phyloP scores from a whole-genome alignment of 2,113 vertebrate genomes.

The Theristicus caerulescens region DNA sequence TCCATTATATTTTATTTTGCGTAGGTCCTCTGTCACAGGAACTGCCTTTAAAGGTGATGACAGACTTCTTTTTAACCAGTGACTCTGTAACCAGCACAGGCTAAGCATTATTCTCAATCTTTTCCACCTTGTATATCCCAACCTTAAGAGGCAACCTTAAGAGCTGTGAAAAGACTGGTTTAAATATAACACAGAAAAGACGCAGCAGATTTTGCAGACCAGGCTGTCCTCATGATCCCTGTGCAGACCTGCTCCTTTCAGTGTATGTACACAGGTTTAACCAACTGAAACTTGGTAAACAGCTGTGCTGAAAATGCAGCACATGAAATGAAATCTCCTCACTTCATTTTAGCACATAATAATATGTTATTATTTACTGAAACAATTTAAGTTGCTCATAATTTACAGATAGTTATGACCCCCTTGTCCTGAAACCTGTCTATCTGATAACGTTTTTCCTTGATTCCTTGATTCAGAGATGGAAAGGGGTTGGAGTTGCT shows the following conservation, averaged over 20 bases:
- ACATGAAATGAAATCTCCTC: not conserved
- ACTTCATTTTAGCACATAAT: not conserved
- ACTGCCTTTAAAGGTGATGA: not conserved
- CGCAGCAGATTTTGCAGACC: not conserved
- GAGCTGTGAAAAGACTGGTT: too few relatives aligned
- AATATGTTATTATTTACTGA: not conserved
- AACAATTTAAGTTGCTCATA: not conserved
- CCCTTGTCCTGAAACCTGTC: not conserved
- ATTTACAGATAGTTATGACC: not conserved
- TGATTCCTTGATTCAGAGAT: not conserved
- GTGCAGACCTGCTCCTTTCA: not conserved
- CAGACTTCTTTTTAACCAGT: not conserved
- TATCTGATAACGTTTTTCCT: not conserved
- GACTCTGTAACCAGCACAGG: not conserved
- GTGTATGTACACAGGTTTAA: conserved; percentile 4
- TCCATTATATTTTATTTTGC: not conserved
- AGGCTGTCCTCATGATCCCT: not conserved
- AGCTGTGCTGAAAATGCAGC: not conserved
- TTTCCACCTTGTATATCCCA: not conserved
- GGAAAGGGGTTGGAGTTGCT: not conserved
- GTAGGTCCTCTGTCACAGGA: not conserved
- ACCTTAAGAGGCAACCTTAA: too few relatives aligned
- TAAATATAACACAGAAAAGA: too few relatives aligned
- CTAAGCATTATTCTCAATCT: not conserved
- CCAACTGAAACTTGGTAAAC: conserved; percentile 28